phyloP scores from a whole-genome alignment of 2,888 invertebrate species.

The Syrphus vitripennis region DNA sequence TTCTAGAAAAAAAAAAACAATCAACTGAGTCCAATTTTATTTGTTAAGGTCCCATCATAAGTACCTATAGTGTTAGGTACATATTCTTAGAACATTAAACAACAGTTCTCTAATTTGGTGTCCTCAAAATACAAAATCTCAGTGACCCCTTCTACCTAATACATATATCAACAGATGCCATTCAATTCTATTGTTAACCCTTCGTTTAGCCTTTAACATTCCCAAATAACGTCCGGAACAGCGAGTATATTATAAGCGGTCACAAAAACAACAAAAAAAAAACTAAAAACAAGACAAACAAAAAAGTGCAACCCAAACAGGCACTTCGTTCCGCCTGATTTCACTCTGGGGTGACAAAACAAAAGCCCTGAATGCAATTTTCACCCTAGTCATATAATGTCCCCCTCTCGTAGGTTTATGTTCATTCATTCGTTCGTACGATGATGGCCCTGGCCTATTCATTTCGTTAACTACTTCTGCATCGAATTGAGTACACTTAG shows the following conservation, averaged over 20 bases:
- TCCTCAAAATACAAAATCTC: neutral
- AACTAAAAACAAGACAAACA: neutral
- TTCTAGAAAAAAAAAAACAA: no score
- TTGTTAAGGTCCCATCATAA: neutral
- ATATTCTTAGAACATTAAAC: neutral
- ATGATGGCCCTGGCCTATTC: conserved; percentile 52
- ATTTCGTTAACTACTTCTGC: conserved; percentile 61
- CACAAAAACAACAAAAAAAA: no score
- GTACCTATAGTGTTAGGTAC: neutral
- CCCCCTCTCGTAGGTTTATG: neutral
- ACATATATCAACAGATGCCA: conserved; percentile 40
- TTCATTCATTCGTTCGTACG: neutral
- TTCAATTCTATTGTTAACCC: conserved; percentile 40
- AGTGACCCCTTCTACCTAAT: conserved; percentile 3
- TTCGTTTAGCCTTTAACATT: conserved; percentile 41
- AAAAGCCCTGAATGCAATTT: conserved; percentile 31
- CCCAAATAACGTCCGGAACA: neutral
- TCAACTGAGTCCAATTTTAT: neutral
- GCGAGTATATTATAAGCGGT: neutral
- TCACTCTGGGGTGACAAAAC: conserved; percentile 28
- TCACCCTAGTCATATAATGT: conserved; percentile 46
- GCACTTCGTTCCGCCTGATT: conserved; percentile 66
- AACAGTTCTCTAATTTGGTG: neutral
- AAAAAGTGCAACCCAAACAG: conserved; percentile 62
- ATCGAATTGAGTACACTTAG: conserved; percentile 47